Conservation (phyloP, 2,113 vertebrate genomes). For the Ceratotherium simum region DNA sequence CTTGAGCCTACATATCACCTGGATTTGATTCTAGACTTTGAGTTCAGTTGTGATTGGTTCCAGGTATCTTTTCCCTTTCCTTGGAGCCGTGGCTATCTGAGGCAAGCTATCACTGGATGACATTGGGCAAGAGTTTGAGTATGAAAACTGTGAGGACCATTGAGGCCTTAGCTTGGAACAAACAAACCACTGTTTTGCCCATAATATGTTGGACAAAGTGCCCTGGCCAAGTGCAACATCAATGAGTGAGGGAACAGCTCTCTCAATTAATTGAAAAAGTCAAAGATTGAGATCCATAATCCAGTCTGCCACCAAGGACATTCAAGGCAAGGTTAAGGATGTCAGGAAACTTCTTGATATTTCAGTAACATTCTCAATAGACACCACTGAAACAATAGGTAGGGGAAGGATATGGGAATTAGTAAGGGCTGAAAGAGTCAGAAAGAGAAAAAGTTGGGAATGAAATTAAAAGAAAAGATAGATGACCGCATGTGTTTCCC, state of each 20-base stretch:
- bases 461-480: neutral
- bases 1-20: neutral
- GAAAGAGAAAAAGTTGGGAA: neutral
- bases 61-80: neutral
- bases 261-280: neutral
- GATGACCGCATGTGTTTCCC: neutral
- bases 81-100: neutral
- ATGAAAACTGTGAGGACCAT: neutral
- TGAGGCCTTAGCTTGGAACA: neutral
- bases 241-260: neutral
- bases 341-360: neutral
- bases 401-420: neutral
- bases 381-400: neutral
- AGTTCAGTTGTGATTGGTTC: neutral
- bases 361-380: neutral
- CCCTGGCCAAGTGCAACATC: neutral
- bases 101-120: neutral
- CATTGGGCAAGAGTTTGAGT: neutral
- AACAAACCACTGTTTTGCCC: neutral
- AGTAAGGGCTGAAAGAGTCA: too few relatives aligned
- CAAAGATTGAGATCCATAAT: neutral
- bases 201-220: neutral
- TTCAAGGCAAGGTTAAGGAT: neutral
- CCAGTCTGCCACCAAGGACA: accelerated
- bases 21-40: neutral